Evolutionary conservation across 23 tunicate species (phyloP).

Genomic region (Aplidium turbinatum): DNA sequence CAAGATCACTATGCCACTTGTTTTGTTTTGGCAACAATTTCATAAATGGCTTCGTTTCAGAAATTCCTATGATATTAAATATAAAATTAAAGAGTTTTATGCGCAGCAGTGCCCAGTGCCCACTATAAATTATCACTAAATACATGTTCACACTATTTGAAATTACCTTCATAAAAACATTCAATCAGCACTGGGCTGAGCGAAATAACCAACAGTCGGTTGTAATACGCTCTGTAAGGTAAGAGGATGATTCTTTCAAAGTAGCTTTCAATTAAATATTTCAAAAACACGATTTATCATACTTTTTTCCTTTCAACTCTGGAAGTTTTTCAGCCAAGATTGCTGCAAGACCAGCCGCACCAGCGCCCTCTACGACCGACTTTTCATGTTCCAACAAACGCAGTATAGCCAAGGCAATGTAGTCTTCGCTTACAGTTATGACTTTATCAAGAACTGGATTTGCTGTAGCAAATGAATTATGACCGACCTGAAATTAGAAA

Average conservation of each 20-base stretch:
- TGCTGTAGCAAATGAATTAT: conserved; percentile 88
- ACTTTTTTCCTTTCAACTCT: conserved; percentile 93
- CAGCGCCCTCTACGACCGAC: conserved; percentile 97
- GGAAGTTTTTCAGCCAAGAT: conserved; percentile 63
- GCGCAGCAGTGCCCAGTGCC: no score
- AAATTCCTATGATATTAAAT: no score
- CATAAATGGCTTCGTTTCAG: no score
- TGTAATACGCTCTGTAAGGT: neutral
- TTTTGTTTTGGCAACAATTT: no score
- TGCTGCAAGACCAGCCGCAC: conserved; percentile 96
- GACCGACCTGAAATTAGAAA: conserved; percentile 65
- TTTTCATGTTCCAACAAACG: conserved; percentile 88
- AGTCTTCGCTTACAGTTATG: conserved; percentile 72
- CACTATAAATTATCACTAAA: no score
- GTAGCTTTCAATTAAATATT: no score
- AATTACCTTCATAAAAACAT: no score
- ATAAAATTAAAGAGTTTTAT: no score
- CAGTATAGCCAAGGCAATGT: conserved; percentile 76
- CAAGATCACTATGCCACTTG: no score
- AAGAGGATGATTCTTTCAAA: neutral
- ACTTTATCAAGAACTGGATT: conserved; percentile 70
- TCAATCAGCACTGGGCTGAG: no score
- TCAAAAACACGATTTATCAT: conserved; percentile 6
- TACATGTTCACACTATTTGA: no score
- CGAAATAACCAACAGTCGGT: no score